phyloP scores from a whole-genome alignment of 2,797 vertebrate genomes.

The Schizopygopsis pylzovi region DNA sequence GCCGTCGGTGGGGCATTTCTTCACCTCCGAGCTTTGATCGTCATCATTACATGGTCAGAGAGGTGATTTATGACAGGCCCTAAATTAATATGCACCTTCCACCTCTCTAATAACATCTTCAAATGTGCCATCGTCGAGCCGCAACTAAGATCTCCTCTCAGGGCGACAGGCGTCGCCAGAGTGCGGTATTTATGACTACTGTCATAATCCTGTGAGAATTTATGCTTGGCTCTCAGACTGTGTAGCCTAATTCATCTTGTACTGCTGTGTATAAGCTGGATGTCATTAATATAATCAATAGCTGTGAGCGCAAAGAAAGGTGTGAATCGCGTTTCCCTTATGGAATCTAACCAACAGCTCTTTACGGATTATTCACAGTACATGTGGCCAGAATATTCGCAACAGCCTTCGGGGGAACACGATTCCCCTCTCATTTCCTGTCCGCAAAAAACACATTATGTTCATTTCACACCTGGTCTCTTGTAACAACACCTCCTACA shows the following conservation, averaged over 20 bases:
- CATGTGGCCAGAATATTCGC: slow-evolving; percentile 19
- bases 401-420: not conserved
- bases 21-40: slow-evolving; percentile 18
- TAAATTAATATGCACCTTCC: slow-evolving; percentile 31
- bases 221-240: slow-evolving; percentile 21
- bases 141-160: slow-evolving; percentile 4
- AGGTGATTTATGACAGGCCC: slow-evolving; percentile 23
- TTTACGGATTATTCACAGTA: slow-evolving; percentile 40
- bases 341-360: slow-evolving; percentile 11
- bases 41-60: slow-evolving; percentile 17
- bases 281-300: slow-evolving; percentile 52
- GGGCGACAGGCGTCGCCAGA: slow-evolving; percentile 18
- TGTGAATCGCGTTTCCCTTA: not conserved
- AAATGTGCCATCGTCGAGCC: slow-evolving; percentile 12
- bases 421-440: slow-evolving; percentile 16
- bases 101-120: slow-evolving; percentile 35
- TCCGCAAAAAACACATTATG: slow-evolving; percentile 26
- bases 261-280: slow-evolving; percentile 46
- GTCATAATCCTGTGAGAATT: slow-evolving; percentile 43
- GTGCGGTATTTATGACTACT: slow-evolving; percentile 44
- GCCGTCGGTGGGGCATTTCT: slow-evolving; percentile 8
- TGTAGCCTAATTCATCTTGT: slow-evolving; percentile 38
- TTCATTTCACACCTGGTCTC: slow-evolving; percentile 48
- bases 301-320: slow-evolving; percentile 23
- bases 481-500: slow-evolving; percentile 36